phyloP scores from a whole-genome alignment of 2,888 invertebrate species.

The Macaria notata region DNA sequence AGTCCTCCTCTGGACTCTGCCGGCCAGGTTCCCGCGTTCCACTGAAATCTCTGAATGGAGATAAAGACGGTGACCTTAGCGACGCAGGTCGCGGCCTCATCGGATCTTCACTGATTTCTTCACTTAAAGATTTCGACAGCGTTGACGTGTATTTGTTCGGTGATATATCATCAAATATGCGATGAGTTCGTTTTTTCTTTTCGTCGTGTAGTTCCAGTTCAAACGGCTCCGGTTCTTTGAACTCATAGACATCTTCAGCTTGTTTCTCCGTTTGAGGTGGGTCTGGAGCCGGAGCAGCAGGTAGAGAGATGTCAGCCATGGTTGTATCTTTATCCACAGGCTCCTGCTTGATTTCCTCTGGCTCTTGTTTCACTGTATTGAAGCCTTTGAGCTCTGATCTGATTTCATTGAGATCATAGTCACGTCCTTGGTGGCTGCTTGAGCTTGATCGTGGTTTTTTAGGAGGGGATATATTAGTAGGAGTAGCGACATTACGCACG shows the following conservation, averaged over 20 bases:
- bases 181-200: constrained; percentile 76
- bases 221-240: constrained; percentile 94
- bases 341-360: constrained; percentile 66
- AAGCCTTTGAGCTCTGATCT: constrained; percentile 92
- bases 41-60: constrained; percentile 71
- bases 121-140: constrained; percentile 73
- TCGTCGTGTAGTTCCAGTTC: constrained; percentile 88
- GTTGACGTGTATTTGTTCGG: constrained; percentile 75
- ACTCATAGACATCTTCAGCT: constrained; percentile 90
- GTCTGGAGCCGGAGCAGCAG: constrained; percentile 43
- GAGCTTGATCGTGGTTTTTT: constrained; percentile 60
- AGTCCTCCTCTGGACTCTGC: constrained; percentile 84
- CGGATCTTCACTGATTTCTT: constrained; percentile 80
- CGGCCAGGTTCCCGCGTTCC: constrained; percentile 80
- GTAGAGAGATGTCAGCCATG: constrained; percentile 34
- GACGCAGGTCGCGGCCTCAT: constrained; percentile 56
- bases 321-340: constrained; percentile 49
- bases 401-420: constrained; percentile 93
- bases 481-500: constrained; percentile 58
- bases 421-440: constrained; percentile 76
- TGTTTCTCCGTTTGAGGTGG: constrained; percentile 62
- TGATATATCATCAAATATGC: constrained; percentile 78
- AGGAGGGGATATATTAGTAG: constrained; percentile 58
- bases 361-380: constrained; percentile 75
- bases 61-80: constrained; percentile 68